Evolutionary conservation across 2,113 vertebrate genomes (phyloP).

Genomic region (Tichodroma muraria): DNA sequence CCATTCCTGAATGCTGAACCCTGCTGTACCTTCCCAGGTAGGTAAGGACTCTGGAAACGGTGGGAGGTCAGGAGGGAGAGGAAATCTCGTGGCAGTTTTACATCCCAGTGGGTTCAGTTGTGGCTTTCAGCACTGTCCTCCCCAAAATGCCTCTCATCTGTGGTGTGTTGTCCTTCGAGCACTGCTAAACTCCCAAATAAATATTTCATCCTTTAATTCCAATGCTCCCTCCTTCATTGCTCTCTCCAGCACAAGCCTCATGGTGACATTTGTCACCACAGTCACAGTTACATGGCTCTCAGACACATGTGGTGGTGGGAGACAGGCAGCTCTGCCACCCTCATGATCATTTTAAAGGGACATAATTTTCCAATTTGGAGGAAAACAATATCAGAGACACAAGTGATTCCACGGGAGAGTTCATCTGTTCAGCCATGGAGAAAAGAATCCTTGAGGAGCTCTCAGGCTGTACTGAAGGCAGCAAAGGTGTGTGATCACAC

Average conservation of each 20-base stretch:
- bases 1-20: not conserved
- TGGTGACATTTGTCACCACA: not conserved
- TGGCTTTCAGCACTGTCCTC: not conserved
- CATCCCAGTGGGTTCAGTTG: not conserved
- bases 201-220: not conserved
- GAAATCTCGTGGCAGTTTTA: not conserved
- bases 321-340: not conserved
- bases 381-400: not conserved
- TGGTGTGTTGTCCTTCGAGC: not conserved
- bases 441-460: not conserved
- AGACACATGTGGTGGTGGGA: accelerated
- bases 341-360: not conserved
- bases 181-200: not conserved
- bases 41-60: not conserved
- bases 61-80: not conserved
- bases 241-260: accelerated
- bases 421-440: not conserved
- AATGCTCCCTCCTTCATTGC: not conserved
- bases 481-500: not conserved
- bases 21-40: not conserved
- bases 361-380: not conserved
- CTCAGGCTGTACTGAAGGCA: accelerated
- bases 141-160: not conserved
- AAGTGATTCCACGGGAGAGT: not conserved
- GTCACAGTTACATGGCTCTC: not conserved